Evolutionary conservation across 2,113 vertebrate genomes (phyloP).

Genomic region (Pteruthius melanotis): DNA sequence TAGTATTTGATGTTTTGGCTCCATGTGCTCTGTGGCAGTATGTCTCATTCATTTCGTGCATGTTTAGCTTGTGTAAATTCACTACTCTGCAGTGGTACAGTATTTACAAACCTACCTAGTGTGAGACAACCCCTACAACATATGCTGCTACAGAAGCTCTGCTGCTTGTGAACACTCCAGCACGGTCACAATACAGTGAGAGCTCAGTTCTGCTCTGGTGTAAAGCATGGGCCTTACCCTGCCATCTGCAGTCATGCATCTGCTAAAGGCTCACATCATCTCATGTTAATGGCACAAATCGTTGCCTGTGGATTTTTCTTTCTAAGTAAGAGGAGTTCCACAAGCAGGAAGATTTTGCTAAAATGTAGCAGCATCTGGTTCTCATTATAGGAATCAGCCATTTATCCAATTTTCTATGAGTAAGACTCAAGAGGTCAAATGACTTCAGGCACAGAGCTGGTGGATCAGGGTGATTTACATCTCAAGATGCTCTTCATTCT

Average conservation of each 20-base stretch:
- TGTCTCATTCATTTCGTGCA: neutral
- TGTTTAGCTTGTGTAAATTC: neutral
- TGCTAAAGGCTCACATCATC: neutral
- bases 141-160: neutral
- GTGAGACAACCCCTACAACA: neutral
- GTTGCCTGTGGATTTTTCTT: neutral
- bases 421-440: neutral
- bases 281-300: neutral
- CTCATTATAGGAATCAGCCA: neutral
- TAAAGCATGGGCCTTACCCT: neutral
- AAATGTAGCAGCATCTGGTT: constrained; percentile 17
- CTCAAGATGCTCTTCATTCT: neutral
- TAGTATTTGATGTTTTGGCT: neutral
- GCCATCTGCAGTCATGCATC: neutral
- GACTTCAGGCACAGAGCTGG: neutral
- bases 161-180: neutral
- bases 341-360: neutral
- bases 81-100: neutral
- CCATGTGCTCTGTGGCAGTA: neutral
- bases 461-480: neutral
- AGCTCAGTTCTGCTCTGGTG: neutral
- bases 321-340: neutral
- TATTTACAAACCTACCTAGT: neutral
- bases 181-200: rapidly evolving
- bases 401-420: neutral